phyloP scores from a whole-genome alignment of 1,140 invertebrate species.

The Anastrepha obliqua region DNA sequence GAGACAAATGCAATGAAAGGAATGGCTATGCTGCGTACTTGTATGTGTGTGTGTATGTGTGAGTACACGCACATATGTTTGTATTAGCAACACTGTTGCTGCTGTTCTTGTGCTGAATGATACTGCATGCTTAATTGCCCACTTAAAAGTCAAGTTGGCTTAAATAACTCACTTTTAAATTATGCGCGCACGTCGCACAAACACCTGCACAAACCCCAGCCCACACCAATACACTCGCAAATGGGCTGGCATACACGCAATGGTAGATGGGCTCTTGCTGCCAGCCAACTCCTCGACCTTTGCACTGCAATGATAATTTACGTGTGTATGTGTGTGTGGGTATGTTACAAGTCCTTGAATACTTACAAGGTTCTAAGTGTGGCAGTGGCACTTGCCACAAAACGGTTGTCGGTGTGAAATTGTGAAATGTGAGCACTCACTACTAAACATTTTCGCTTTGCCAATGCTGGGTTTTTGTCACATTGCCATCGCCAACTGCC shows the following conservation, averaged over 20 bases:
- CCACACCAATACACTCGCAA: neutral
- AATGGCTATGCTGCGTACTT: neutral
- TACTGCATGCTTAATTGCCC: conserved; percentile 52
- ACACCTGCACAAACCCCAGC: neutral
- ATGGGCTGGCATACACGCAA: neutral
- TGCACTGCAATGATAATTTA: conserved; percentile 23
- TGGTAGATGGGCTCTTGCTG: neutral
- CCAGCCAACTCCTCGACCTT: neutral
- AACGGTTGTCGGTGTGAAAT: conserved; percentile 37
- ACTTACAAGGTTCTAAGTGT: conserved; percentile 12
- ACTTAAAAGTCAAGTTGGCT: conserved; percentile 53
- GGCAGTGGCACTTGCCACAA: conserved; percentile 45
- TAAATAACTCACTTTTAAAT: conserved; percentile 52
- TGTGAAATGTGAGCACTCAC: conserved; percentile 39
- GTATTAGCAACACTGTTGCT: conserved; percentile 1
- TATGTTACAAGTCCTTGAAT: conserved; percentile 40
- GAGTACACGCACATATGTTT: neutral
- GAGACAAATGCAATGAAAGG: neutral
- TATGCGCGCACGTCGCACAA: conserved; percentile 1
- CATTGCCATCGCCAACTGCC: neutral
- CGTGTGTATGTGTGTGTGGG: neutral
- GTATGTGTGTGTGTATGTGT: neutral
- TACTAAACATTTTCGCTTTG: conserved; percentile 27
- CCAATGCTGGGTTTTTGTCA: neutral
- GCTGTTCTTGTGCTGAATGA: conserved; percentile 18